Evolutionary conservation across 2,113 vertebrate species (phyloP).

Genomic region (Crotophaga sulcirostris): DNA sequence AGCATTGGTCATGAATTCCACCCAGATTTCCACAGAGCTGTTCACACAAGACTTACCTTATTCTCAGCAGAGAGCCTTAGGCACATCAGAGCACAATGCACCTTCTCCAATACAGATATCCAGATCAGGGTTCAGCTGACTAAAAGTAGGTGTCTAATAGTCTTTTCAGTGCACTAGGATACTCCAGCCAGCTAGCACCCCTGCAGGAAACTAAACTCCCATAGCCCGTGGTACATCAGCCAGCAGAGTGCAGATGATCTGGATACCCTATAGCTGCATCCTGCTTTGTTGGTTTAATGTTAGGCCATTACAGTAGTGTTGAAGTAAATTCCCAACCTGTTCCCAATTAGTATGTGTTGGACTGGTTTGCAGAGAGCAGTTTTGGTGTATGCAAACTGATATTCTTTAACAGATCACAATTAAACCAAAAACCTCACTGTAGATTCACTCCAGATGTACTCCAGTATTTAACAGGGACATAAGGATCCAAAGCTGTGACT

Average conservation of each 20-base stretch:
- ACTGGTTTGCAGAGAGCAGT: neutral
- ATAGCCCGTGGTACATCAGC: neutral
- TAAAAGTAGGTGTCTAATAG: neutral
- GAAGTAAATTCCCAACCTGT: neutral
- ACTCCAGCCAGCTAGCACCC: no score
- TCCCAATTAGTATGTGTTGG: neutral
- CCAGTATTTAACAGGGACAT: neutral
- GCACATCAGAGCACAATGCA: neutral
- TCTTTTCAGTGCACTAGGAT: neutral
- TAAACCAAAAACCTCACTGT: neutral
- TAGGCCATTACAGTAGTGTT: neutral
- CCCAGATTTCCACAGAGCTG: neutral
- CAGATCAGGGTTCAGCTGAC: neutral
- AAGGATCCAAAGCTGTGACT: accelerated
- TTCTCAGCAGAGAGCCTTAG: neutral
- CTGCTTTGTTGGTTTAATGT: neutral
- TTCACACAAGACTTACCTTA: neutral
- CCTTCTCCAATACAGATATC: neutral
- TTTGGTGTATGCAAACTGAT: neutral
- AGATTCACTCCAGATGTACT: neutral
- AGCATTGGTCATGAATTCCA: neutral
- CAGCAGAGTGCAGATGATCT: neutral
- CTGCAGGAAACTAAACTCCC: neutral
- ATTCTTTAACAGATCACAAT: neutral
- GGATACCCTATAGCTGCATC: neutral